These are phyloP conservation scores for Pseudorasbora parva DNA, from an alignment of 2,113 vertebrate species.

Conservation along the genomic window DNA sequence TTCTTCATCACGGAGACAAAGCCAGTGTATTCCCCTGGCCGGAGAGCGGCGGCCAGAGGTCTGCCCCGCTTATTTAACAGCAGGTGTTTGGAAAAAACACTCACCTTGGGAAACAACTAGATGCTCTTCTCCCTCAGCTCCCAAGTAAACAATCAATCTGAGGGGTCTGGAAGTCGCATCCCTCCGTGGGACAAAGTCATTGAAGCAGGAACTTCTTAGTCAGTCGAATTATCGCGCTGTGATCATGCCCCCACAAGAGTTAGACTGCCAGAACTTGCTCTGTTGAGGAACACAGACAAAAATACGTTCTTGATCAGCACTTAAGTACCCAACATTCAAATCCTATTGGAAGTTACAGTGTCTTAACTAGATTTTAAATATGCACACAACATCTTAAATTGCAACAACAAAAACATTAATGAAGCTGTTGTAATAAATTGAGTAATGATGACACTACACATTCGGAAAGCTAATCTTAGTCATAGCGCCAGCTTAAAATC, in stretches of 20 bases:
- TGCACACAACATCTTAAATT: conserved; percentile 21
- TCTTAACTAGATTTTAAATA: conserved; percentile 6
- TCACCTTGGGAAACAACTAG: conserved; percentile 65
- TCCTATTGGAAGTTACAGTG: background rate
- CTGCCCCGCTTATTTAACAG: conserved; percentile 62
- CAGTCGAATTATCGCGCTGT: conserved; percentile 58
- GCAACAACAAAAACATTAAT: conserved; percentile 23
- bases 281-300: conserved; percentile 23
- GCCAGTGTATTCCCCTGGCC: conserved; percentile 58
- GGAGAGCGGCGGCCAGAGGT: conserved; percentile 56
- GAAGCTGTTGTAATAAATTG: conserved; percentile 25
- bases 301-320: background rate
- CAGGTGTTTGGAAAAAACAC: conserved; percentile 59
- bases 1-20: conserved; percentile 61
- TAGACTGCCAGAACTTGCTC: conserved; percentile 24
- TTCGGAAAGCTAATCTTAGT: conserved; percentile 14
- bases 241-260: conserved; percentile 54
- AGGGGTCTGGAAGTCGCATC: conserved; percentile 52
- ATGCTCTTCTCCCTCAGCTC: conserved; percentile 52
- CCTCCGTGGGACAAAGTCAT: conserved; percentile 57
- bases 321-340: background rate
- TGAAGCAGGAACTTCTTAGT: conserved; percentile 57
- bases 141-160: conserved; percentile 62
- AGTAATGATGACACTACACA: conserved; percentile 21
- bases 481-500: background rate